Base-by-base conservation (phyloP, 2,797 vertebrate species). In the Oreonectes daqikongensis region DNA sequence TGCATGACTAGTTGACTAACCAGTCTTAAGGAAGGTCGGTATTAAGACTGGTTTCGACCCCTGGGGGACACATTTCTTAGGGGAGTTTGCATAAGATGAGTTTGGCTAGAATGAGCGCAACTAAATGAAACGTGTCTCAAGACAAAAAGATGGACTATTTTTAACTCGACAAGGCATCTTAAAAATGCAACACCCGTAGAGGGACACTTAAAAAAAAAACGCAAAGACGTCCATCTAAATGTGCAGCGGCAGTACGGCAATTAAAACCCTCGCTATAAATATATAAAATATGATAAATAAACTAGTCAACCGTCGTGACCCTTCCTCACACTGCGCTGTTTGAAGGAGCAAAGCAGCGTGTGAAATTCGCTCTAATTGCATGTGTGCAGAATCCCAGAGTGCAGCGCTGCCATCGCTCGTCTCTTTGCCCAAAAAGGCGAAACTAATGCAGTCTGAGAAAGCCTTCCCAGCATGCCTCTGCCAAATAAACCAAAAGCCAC, bases 391-490 rank as follows among this genome's bases (percentile, higher is more conserved):
- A 67, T n/a, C 26, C 67, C 35, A 40, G 38, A 63, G 74, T 17
- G 63, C 53, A 24, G 53, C 38, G 42, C 72, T 66, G 72, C 1
- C 15, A 60, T 42, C 55, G 67, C 28, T 48, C 64, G 12, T 67
- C 52, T 69, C 52, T 65, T 71, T 76, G 24, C 70, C 63, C 35
- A 60, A 52, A 46, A 35, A 55, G 38, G 55, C 64, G 30, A 77
- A 81, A 69, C 69, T 53, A 77, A 73, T 76, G 64, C 69, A 30
- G 75, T 63, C 44, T 73, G 69, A 60, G 60, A 38, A 73, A 63
- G 46, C 28, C 2, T 61, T 78, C 75, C 52, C 59, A 15, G 55
- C 75, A 73, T 57, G 76, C 22, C 57, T 65, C 57, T 63, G 44
- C 44, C 63, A 61, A 57, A 52, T 30, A 69, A 61, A 59, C 75